Evolutionary conservation across 1,140 invertebrate genomes (phyloP), one percentile per base, ranked within the genome.

Genomic region (Drosophila grimshawi): DNA sequence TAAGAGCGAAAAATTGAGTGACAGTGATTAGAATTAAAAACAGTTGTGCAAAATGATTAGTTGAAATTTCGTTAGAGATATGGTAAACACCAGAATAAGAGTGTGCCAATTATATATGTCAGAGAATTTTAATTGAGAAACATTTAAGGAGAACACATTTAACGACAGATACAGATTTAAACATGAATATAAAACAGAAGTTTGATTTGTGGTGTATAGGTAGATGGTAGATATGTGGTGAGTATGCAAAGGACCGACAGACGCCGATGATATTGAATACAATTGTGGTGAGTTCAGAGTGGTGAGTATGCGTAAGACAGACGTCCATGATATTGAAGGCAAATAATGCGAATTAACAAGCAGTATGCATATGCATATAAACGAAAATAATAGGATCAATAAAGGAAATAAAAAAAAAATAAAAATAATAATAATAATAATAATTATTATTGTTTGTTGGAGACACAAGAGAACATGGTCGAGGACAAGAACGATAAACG

Each of bases 321-420:
- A 63, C 67, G 60, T 69, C 66, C 72, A 57, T 4, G 66, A 48
- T 64, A 76, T 76, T 64, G 43, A 30, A 63, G 45, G 37, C 45
- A 35, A 63, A 19, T 5, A 64, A 63, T 63, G 51, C 43, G 51
- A 29, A 68, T 41, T 2, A n/a, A 46, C 43, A 60, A 11, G 53
- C 39, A 41, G 53, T 10, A 41, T 8, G 7, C 7, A 10, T 2
- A n/a, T n/a, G 4, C 41, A 35, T 27, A 27, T 46, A 6, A 19
- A 6, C 11, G 48, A 60, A 48, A 43, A 30, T 3, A 10, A 7
- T n/a, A 37, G 10, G 33, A 37, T 55, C 6, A 48, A 32, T 3
- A 19, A 45, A 4, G 19, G 0, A 11, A 33, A 19, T 37, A 19
- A 43, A 10, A 8, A 33, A 30, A 29, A 7, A 1, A 30, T 48